Conservation (phyloP, 2,113 vertebrate species). For the Tychaedon coryphoeus region DNA sequence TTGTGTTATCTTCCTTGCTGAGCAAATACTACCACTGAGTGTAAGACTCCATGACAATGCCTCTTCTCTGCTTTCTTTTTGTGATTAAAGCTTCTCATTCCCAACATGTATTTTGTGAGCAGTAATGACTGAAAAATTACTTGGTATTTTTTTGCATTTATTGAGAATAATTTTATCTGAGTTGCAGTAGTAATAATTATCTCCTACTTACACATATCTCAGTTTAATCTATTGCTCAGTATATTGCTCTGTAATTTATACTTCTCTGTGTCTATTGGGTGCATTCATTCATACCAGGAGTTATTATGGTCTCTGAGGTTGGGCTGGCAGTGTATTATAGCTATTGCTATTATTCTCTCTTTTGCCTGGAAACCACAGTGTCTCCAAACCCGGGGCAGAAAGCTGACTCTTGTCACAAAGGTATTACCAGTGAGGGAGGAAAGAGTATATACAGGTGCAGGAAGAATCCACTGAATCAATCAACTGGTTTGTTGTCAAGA, state of each 20-base stretch:
- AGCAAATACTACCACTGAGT: neutral
- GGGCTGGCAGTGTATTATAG: neutral
- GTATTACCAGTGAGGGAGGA: neutral
- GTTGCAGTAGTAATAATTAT: neutral
- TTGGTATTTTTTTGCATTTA: neutral
- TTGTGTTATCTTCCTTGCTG: neutral
- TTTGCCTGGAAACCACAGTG: neutral
- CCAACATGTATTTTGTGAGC: neutral
- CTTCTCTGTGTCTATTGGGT: neutral
- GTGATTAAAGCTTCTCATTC: neutral
- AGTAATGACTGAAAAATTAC: neutral
- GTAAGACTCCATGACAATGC: neutral
- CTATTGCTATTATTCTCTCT: neutral
- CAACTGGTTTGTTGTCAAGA: neutral
- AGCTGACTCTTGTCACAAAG: neutral
- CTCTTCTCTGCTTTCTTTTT: neutral
- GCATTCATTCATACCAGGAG: neutral
- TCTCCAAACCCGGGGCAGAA: neutral
- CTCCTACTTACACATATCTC: neutral
- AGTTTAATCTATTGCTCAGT: neutral
- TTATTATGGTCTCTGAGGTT: neutral
- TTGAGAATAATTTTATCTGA: neutral
- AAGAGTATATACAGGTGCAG: neutral
- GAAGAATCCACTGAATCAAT: neutral
- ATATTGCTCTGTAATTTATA: neutral